Evolutionary conservation across 1,140 invertebrate species (phyloP), one percentile per base, ranked within the genome.

Genomic region (Gryon sp.): DNA sequence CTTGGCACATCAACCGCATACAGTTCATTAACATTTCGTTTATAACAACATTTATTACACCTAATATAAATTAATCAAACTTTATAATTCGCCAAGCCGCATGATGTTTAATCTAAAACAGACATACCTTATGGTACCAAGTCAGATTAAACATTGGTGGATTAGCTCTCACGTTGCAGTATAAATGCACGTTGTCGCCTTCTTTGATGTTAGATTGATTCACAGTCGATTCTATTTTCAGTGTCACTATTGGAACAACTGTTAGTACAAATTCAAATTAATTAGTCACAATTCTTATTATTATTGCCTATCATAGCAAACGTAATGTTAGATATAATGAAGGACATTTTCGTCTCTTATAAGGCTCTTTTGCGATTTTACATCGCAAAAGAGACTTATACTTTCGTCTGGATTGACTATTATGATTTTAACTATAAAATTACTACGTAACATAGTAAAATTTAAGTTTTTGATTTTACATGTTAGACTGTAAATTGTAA

Each of bases 101-200:
- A 48, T 40, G 32, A 50, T 43, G 26, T 16, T 73, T 65, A 14
- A 34, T 72, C 24, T 55, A 48, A 52, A 45, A 28, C 12, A 28
- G 7, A 3, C 46, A 87, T 87, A 92, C 92, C 83, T 92, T 90
- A 76, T 92, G 91, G 80, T 89, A 92, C 92, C 92, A 93, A 16
- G 88, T 86, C 12, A 92, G 84, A 70, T 90, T 90, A 55, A 89
- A 89, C 34, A 88, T 87, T 53, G 84, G 87, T 0, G 92, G 92
- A 87, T 92, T 92, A 15, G 92, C 89, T 76, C 88, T 86, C 50
- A 92, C 91, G 73, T 89, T 89, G 83, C 91, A 87, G 60, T 88
- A 86, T 57, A 88, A 87, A 46, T 84, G 84, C 46, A 88, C 83
- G 62, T 85, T 83, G 34, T 91, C 91, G 4, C 91, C 90, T 83